Evolutionary conservation across 2,888 invertebrate species (phyloP), one percentile per base, ranked within the genome.

Genomic region (Trimorus sp.): DNA sequence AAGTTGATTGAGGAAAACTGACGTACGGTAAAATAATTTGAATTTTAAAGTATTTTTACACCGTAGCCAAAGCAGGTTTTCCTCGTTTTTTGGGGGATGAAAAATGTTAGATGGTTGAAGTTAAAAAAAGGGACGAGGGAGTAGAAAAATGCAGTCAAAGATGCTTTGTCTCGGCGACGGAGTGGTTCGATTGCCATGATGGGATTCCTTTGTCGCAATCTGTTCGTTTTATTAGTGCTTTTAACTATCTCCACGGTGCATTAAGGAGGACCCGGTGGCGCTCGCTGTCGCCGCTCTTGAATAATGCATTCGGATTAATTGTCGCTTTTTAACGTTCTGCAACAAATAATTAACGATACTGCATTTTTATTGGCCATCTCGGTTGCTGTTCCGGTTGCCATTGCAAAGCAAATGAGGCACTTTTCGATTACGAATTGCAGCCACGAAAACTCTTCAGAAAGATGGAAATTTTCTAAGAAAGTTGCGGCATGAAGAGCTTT

Each of bases 211-310:
- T 73, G 62, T 65, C 63, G 66, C 63, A 65, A 71, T 78, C 60
- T 63, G 51, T 71, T 68, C 68, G 56, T 63, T 71, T 78, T 71
- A 70, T 80, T 80, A 80, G 65, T 70, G 62, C 74, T 69, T 63
- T 79, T 74, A 74, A 59, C 63, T 73, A 56, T 74, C 38, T 12
- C 37, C 59, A 26, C 51, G n/a, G 45, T 56, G 54, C 66, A 56
- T 77, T 53, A 54, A 48, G 54, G 12, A 56, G 26, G 15, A 38
- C 16, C 8, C 40, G 59, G 15, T 37, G 16, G 6, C 26, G 26
- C 26, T 26, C 26, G 26, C 26, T 4, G 26, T 26, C 26, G 26
- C 16, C 53, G 42, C 45, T 51, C n/a, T 48, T 68, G 54, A 76
- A 76, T 77, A 63, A 77, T 77, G 14, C 37, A 70, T 77, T 51